Evolutionary conservation across 2,113 vertebrate species (phyloP).

Genomic region (Mustelus asterias): DNA sequence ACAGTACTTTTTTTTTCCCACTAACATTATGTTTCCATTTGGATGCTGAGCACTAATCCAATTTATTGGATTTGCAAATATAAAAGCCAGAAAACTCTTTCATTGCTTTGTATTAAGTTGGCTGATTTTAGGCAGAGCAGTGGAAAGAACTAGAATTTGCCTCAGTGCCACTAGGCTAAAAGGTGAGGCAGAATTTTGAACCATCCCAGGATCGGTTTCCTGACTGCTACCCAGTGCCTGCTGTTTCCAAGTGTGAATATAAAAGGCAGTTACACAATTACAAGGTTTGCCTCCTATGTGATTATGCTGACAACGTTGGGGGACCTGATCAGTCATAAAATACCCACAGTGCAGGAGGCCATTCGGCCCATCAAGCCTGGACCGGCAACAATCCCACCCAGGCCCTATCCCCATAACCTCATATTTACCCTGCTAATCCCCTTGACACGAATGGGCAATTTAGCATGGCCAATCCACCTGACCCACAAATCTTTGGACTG

Average conservation of each 20-base stretch:
- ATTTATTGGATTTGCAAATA: background rate
- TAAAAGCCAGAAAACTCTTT: background rate
- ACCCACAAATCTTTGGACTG: too few species aligned
- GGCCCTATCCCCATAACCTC: too few species aligned
- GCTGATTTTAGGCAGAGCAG: background rate
- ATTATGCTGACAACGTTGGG: background rate
- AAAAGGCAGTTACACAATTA: background rate
- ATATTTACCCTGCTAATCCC: too few species aligned
- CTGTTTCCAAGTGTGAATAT: background rate
- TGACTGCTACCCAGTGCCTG: background rate
- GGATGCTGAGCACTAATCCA: background rate
- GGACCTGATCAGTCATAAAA: too few species aligned
- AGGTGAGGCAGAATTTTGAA: background rate
- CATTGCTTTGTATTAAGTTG: background rate
- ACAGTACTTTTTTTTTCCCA: background rate
- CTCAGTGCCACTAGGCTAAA: background rate
- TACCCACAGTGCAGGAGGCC: too few species aligned
- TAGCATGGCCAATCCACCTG: too few species aligned
- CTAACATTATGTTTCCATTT: background rate
- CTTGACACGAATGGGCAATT: too few species aligned
- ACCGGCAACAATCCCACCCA: too few species aligned
- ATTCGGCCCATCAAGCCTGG: too few species aligned
- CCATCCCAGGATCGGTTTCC: background rate
- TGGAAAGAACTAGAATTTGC: background rate
- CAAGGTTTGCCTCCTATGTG: background rate